Conservation (phyloP, 1,140 invertebrate species). For the Apis cerana region DNA sequence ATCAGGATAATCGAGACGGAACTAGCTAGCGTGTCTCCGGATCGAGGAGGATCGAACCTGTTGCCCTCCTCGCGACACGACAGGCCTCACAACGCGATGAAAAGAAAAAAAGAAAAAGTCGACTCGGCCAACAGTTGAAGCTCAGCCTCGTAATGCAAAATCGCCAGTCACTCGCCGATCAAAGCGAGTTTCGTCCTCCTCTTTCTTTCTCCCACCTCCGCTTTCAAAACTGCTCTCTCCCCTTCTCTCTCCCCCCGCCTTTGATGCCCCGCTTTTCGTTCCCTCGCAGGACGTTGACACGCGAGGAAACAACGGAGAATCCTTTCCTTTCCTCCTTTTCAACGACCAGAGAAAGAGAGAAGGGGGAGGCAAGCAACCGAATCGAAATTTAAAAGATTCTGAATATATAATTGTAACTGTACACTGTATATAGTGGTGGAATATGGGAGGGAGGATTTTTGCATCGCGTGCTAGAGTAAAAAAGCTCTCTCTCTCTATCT, state of each 20-base stretch:
- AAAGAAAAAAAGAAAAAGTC: conserved; percentile 61
- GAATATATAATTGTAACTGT: no score
- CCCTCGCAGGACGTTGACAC: conserved; percentile 66
- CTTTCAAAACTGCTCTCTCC: conserved; percentile 46
- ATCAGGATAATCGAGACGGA: no score
- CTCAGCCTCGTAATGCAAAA: conserved; percentile 70
- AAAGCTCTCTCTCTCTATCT: no score
- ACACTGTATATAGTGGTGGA: no score
- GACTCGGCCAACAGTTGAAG: conserved; percentile 74
- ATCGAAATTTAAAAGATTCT: no score
- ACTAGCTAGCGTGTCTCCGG: no score
- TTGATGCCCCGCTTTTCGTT: conserved; percentile 58
- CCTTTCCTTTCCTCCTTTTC: no score
- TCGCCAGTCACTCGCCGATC: conserved; percentile 76
- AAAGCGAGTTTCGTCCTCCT: conserved; percentile 69
- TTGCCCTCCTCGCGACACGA: conserved; percentile 64
- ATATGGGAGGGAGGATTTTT: no score
- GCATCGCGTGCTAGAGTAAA: no score
- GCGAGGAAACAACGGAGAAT: conserved; percentile 48
- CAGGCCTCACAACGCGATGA: conserved; percentile 74
- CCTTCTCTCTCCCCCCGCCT: background rate
- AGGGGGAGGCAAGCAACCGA: no score
- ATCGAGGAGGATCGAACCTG: conserved; percentile 57
- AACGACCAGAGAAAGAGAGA: no score
- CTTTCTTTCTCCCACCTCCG: conserved; percentile 49